Percentiles rank a stretch among this genome's conserved stretches.
Evolutionary conservation across 2,113 vertebrate genomes (phyloP).

Genomic region (Chionomys nivalis): DNA sequence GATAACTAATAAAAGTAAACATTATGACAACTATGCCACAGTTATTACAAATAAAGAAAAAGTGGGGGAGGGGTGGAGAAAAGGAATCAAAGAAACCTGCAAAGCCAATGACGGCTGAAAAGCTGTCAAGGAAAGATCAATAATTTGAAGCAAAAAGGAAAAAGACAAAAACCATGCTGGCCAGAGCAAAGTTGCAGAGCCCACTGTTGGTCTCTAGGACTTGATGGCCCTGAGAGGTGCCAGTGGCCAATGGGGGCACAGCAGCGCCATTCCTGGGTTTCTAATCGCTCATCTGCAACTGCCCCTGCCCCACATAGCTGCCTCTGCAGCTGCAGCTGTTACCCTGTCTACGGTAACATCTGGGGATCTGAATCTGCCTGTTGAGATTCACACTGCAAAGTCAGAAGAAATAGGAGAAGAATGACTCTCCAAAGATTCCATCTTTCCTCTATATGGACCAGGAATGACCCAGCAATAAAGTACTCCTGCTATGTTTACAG

Average conservation of each 20-base stretch:
- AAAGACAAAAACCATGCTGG: not conserved
- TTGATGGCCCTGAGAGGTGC: constrained; percentile 89
- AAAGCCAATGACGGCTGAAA: constrained; percentile 83
- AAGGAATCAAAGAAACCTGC: constrained; percentile 89
- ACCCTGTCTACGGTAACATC: constrained; percentile 83
- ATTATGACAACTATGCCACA: constrained; percentile 91
- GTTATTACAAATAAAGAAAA: constrained; percentile 89
- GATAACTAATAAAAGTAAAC: constrained; percentile 99
- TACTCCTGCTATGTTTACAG: constrained; percentile 93
- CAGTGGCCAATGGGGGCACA: constrained; percentile 86
- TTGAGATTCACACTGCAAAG: constrained; percentile 89
- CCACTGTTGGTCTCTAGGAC: constrained; percentile 66
- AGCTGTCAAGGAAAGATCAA: not conserved
- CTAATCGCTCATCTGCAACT: constrained; percentile 93
- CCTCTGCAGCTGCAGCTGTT: constrained; percentile 87
- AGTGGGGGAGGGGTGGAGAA: constrained; percentile 89
- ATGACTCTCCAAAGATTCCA: constrained; percentile 97
- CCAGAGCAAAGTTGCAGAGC: too few species aligned
- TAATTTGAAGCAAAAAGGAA: not conserved
- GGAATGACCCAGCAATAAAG: constrained; percentile 91
- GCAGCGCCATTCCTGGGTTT: constrained; percentile 90
- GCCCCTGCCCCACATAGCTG: constrained; percentile 85
- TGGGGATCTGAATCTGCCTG: constrained; percentile 93
- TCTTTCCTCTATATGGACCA: constrained; percentile 95
- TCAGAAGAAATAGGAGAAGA: constrained; percentile 93